phyloP scores from a whole-genome alignment of 2,797 vertebrate species.

The Enteromius viviparus region DNA sequence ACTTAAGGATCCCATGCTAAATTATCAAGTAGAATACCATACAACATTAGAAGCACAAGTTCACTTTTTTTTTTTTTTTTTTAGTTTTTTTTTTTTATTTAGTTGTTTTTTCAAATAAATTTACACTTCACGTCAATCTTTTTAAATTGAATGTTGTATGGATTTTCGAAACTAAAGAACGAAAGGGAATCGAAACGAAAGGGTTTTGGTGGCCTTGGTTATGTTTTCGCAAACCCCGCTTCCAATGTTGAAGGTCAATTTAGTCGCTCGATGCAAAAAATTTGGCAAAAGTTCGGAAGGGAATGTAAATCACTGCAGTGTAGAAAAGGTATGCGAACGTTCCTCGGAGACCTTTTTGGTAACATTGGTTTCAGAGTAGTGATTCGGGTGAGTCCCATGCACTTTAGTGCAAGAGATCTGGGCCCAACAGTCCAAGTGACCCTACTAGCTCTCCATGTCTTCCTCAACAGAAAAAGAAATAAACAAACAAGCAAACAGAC shows the following conservation, averaged over 20 bases:
- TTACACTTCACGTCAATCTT: conserved; percentile 43
- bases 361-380: conserved; percentile 63
- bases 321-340: conserved; percentile 54
- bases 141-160: conserved; percentile 66
- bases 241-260: conserved; percentile 57
- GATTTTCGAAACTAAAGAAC: conserved; percentile 57
- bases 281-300: conserved; percentile 80
- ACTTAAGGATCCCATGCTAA: conserved; percentile 83
- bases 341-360: conserved; percentile 47
- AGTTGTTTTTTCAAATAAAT: conserved; percentile 33
- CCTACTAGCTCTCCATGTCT: conserved; percentile 62
- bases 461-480: conserved; percentile 48
- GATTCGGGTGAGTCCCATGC: conserved; percentile 69
- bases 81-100: not conserved
- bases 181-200: not conserved
- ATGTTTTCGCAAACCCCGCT: conserved; percentile 36
- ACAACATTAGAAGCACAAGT: conserved; percentile 81
- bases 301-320: conserved; percentile 76
- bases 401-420: conserved; percentile 69
- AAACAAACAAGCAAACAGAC: conserved; percentile 49
- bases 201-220: conserved; percentile 16
- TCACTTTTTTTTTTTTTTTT: conserved; percentile 61
- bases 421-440: conserved; percentile 72
- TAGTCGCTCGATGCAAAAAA: conserved; percentile 60
- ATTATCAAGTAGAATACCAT: conserved; percentile 77